A percentile compares a stretch with the other conserved stretches of the same genome.
These are phyloP conservation scores for Cossypha niveicapilla DNA, from an alignment of 2,797 vertebrate genomes.

Conservation along the genomic window DNA sequence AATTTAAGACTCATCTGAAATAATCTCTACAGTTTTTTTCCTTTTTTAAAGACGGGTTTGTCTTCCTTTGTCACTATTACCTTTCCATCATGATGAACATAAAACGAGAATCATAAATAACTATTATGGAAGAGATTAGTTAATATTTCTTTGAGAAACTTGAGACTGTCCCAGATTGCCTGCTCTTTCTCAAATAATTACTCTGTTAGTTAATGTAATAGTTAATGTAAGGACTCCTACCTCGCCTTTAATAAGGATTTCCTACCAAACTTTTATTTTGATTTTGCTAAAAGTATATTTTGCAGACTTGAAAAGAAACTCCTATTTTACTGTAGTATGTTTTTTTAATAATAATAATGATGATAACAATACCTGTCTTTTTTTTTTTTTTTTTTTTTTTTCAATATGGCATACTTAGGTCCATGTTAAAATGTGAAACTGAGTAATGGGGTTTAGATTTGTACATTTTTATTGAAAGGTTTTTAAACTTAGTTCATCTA, in stretches of 20 bases:
- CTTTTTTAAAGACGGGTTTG: background rate
- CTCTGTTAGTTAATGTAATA: background rate
- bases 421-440: background rate
- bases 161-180: background rate
- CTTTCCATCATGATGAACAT: background rate
- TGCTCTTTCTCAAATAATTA: background rate
- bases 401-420: background rate
- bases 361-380: background rate
- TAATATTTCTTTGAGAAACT: background rate
- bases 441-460: background rate
- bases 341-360: background rate
- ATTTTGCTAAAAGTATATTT: background rate
- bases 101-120: background rate
- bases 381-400: background rate
- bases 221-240: background rate
- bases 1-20: background rate
- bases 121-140: background rate
- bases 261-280: background rate
- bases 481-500: background rate
- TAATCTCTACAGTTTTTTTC: background rate
- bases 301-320: background rate
- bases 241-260: background rate
- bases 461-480: background rate
- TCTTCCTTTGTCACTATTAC: background rate
- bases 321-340: background rate